Evolutionary conservation across 2,797 vertebrate genomes (phyloP).

Genomic region (Myripristis jacobus): DNA sequence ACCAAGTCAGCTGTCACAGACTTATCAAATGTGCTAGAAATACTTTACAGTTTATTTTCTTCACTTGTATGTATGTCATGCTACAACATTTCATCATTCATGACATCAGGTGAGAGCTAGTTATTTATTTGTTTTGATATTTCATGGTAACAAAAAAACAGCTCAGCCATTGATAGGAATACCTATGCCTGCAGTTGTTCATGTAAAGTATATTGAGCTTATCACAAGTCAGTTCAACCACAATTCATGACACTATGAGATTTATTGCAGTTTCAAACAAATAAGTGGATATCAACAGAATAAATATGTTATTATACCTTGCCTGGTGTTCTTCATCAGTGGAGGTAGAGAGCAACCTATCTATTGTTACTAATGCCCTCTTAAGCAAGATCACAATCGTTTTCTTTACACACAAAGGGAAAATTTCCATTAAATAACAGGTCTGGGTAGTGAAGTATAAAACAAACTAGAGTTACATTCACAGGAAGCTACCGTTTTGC

Average conservation of each 20-base stretch:
- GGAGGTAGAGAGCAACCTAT: constrained; percentile 4
- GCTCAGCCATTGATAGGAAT: constrained; percentile 13
- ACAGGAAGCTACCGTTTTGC: constrained; percentile 32
- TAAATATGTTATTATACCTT: background rate
- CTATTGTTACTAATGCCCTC: constrained; percentile 17
- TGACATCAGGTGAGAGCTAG: no score
- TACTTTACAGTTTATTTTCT: no score
- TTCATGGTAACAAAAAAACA: no score
- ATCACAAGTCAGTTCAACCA: constrained; percentile 8
- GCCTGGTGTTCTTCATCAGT: constrained; percentile 14
- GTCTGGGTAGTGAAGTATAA: constrained; percentile 22
- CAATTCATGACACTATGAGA: background rate
- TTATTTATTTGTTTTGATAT: no score
- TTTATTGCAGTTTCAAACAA: constrained; percentile 9
- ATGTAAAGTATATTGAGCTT: constrained; percentile 4
- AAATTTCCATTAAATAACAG: constrained; percentile 30
- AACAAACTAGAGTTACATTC: constrained; percentile 50
- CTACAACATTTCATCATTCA: no score
- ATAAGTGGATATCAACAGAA: constrained; percentile 19
- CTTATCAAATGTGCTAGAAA: no score
- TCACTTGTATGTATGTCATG: no score
- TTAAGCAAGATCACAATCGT: constrained; percentile 37
- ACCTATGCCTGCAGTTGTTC: constrained; percentile 1
- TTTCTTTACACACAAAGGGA: constrained; percentile 14
- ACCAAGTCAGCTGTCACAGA: no score